These are phyloP conservation scores for Setophaga kirtlandii DNA, from an alignment of 2,113 vertebrate species.

Conservation along the genomic window DNA sequence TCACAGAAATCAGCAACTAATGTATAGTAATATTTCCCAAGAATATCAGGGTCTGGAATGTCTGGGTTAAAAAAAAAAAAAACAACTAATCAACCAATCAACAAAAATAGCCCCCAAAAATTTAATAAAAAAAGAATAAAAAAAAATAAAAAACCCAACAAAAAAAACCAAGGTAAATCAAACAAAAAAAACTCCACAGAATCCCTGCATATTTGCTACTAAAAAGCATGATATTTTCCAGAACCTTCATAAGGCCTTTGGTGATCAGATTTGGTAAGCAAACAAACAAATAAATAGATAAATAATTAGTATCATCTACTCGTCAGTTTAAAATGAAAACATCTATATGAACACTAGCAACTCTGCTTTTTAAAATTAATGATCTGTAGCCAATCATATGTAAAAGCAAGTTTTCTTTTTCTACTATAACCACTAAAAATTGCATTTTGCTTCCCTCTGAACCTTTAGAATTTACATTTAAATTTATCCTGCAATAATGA, in stretches of 20 bases:
- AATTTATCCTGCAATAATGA: background rate
- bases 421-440: background rate
- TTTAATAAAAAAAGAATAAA: background rate
- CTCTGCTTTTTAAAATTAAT: background rate
- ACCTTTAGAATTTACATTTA: background rate
- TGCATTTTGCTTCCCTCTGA: background rate
- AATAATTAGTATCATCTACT: background rate
- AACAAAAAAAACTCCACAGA: rapidly evolving
- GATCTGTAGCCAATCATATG: background rate
- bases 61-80: background rate
- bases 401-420: background rate
- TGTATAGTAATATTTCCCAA: background rate
- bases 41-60: background rate
- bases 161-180: background rate
- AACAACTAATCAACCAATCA: background rate
- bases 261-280: background rate
- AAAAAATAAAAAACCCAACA: background rate
- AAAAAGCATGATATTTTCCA: background rate
- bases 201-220: background rate
- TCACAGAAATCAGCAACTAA: background rate
- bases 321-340: background rate
- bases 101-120: background rate
- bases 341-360: background rate
- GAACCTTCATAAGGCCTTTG: background rate
- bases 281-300: background rate